Evolutionary conservation across 2,888 invertebrate genomes (phyloP), one percentile per base, ranked within the genome.

Genomic region (Julus scanicus): DNA sequence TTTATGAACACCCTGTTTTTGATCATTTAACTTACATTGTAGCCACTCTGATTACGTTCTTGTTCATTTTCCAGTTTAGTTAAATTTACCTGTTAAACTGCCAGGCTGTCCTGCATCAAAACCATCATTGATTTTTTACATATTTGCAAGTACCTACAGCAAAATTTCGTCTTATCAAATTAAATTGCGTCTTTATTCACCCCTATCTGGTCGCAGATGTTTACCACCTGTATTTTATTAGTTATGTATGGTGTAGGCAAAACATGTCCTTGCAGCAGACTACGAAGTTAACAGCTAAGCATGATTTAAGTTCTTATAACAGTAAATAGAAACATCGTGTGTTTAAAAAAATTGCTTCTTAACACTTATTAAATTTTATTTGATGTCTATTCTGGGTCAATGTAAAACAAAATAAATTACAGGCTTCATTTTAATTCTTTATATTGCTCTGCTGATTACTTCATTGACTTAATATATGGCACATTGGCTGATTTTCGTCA

Each of bases 381-480:
- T 29, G 8, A 71, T 53, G 20, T 57, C 20, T 20, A 37, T 37
- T 80, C 37, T 37, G 80, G 13, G 80, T 80, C 13, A 37, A 37
- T 37, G 80, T 80, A 37, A 80, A 71, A 80, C 15, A 29, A 80
- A 80, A 80, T 80, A 80, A 29, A 37, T 80, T 80, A 37, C 17
- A 6, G 63, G 29, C 29, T 8, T 80, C 9, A 9, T 11, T 80
- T 80, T 80, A 71, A 71, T 71, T 5, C 20, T 71, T 71, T 71
- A 29, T 71, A 71, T 29, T 29, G 8, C 71, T 71, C 71, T 29
- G 63, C 17, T 29, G 71, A 1, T 11, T 71, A 71, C 29, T 71
- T 71, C 63, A 63, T 63, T 63, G 63, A 63, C n/a, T 63, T n/a
- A 63, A 63, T 44, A 44, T 44, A 44, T 44, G 44, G 44, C 44